Base-by-base conservation (phyloP, 2,797 vertebrate species). In the Etheostoma nigrum region DNA sequence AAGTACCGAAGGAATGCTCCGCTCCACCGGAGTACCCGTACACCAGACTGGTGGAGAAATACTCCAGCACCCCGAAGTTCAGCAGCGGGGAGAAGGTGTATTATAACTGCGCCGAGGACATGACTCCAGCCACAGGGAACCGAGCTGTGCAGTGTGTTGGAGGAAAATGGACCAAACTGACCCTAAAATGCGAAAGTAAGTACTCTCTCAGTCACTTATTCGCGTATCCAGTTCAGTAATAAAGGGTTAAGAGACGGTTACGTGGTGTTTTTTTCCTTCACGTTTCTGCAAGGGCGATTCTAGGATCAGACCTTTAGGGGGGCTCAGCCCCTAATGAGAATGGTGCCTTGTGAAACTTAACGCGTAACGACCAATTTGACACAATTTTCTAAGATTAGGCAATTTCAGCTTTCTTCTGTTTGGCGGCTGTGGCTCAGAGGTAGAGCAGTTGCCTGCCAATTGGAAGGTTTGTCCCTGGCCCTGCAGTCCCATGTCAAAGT, bases 141-240 rank as follows among this genome's bases (percentile, higher is more conserved):
- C 16, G n/a, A 0, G 5, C 0, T 0, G 76, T 79, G 19, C 2
- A 15, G 47, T 95, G 95, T 72, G 0, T 0, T 0, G 0, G 14
- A 0, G 94, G 94, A 21, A 1, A 1, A 0, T 95, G 95, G 94
- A 89, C 33, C 69, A 19, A 2, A 9, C 60, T 94, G 18, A 78
- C 16, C 10, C 74, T 94, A 1, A 83, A 72, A 7, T 95, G 95
- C n/a, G 30, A 82, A 65, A 90, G 95, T 95, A 82, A 89, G 93
- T 78, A 5, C 5, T 1, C 11, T 40, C 36, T 3, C 0, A 4
- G 6, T 15, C 30, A 14, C 1, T 1, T 18, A 0, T 2, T 21
- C 1, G 5, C 13, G 30, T 1, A 1, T n/a, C 4, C 1, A 4
- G 1, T 5, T 21, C 2, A 5, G 21, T 1, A 27, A 48, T 13